Evolutionary conservation across 2,888 invertebrate genomes (phyloP).

Genomic region (Brenthis daphne): DNA sequence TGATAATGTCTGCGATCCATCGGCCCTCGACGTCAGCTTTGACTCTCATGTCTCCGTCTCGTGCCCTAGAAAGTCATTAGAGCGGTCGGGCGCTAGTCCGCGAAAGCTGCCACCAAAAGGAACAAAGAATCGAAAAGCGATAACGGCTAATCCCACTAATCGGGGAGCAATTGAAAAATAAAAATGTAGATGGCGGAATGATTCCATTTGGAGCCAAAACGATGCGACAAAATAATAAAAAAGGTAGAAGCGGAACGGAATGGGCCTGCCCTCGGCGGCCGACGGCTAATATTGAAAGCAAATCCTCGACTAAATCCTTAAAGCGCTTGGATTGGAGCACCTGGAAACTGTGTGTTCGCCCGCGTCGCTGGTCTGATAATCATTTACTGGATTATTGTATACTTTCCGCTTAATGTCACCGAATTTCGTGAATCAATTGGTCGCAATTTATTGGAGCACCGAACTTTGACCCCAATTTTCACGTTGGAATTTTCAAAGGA

Average conservation of each 20-base stretch:
- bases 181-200: constrained; percentile 83
- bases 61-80: constrained; percentile 54
- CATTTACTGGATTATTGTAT: constrained; percentile 78
- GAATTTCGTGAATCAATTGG: constrained; percentile 67
- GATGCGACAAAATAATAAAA: constrained; percentile 83
- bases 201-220: constrained; percentile 82
- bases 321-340: constrained; percentile 79
- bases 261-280: constrained; percentile 69
- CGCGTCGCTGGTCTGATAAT: constrained; percentile 65
- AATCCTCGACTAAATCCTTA: constrained; percentile 82
- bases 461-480: constrained; percentile 50
- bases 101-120: constrained; percentile 72
- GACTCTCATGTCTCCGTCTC: constrained; percentile 12
- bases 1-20: constrained; percentile 56
- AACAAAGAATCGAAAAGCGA: constrained; percentile 80
- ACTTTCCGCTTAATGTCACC: constrained; percentile 74
- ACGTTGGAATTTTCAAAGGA: constrained; percentile 52
- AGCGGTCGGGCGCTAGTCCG: constrained; percentile 61
- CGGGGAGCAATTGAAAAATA: constrained; percentile 83
- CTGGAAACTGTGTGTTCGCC: constrained; percentile 77
- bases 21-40: constrained; percentile 49
- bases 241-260: constrained; percentile 73
- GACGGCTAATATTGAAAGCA: constrained; percentile 82
- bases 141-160: constrained; percentile 81
- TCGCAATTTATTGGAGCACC: constrained; percentile 47